Evolutionary conservation across 2,113 vertebrate genomes (phyloP).

Genomic region (Brienomyrus brachyistius): DNA sequence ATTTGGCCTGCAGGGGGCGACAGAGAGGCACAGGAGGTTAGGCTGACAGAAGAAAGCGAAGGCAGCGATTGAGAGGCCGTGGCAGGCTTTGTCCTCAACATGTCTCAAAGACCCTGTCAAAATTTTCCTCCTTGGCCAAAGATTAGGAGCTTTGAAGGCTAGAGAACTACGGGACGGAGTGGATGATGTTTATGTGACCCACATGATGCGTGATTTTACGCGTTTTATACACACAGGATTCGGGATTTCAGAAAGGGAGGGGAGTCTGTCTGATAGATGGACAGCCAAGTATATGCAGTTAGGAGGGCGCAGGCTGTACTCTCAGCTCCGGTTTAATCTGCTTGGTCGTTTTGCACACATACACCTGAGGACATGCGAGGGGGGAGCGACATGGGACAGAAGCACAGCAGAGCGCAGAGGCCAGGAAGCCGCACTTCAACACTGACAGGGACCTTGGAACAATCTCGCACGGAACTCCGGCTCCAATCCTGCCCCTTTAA

Average conservation of each 20-base stretch:
- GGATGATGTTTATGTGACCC: not conserved
- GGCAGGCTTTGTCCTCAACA: not conserved
- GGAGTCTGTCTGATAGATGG: not conserved
- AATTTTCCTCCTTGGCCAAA: not conserved
- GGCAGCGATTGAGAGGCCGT: not conserved
- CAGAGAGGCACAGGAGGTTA: conserved; percentile 13
- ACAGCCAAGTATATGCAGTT: not conserved
- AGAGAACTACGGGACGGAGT: not conserved
- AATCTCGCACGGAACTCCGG: not conserved
- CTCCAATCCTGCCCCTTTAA: not conserved
- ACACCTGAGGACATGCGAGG: not conserved
- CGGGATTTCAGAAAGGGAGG: not conserved
- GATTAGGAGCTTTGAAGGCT: not conserved
- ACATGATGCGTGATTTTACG: not conserved
- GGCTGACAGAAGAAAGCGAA: not conserved
- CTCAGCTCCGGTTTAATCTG: not conserved
- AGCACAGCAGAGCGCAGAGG: not conserved
- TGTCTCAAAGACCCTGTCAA: not conserved
- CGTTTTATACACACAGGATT: not conserved
- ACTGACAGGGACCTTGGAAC: not conserved
- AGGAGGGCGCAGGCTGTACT: not conserved
- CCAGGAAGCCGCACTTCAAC: not conserved
- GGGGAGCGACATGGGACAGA: not conserved
- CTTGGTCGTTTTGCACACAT: not conserved
- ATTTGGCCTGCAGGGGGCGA: conserved; percentile 53